Percentiles rank a stretch among this genome's conserved stretches.
These are phyloP conservation scores for Prionailurus viverrinus DNA, from an alignment of 2,113 vertebrate genomes.

Conservation along the genomic window DNA sequence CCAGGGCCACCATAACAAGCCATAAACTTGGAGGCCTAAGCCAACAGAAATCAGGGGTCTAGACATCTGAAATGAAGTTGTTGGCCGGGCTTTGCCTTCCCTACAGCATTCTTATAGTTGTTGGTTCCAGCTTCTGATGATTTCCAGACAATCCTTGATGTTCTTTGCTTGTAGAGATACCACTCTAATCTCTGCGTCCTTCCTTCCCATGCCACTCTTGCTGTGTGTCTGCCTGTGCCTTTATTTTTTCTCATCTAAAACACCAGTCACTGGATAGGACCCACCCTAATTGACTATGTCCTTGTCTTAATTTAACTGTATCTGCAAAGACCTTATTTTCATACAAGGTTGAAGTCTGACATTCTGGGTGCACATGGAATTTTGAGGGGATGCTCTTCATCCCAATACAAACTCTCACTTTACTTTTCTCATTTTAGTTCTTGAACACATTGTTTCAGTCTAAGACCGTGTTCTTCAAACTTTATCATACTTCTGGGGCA, in stretches of 20 bases:
- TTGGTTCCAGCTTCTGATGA: neutral
- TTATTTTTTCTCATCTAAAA: neutral
- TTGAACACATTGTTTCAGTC: neutral
- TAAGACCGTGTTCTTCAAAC: neutral
- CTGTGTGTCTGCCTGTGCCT: neutral
- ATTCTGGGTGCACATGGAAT: neutral
- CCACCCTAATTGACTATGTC: neutral
- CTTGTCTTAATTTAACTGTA: neutral
- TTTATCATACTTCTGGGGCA: neutral
- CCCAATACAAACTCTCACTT: neutral
- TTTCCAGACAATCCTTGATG: neutral
- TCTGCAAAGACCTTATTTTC: neutral
- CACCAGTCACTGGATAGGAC: neutral
- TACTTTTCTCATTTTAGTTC: neutral
- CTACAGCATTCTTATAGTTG: neutral
- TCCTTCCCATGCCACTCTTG: neutral
- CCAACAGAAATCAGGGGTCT: neutral
- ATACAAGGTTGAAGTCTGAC: neutral
- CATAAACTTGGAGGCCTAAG: neutral
- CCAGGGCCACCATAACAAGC: neutral
- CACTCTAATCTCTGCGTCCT: neutral
- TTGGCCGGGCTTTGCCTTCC: no score
- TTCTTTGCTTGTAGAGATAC: neutral
- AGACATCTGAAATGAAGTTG: neutral
- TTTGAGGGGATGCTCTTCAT: neutral